These are phyloP conservation scores for Rhynchophorus ferrugineus DNA, from an alignment of 1,140 invertebrate genomes.

Conservation along the genomic window DNA sequence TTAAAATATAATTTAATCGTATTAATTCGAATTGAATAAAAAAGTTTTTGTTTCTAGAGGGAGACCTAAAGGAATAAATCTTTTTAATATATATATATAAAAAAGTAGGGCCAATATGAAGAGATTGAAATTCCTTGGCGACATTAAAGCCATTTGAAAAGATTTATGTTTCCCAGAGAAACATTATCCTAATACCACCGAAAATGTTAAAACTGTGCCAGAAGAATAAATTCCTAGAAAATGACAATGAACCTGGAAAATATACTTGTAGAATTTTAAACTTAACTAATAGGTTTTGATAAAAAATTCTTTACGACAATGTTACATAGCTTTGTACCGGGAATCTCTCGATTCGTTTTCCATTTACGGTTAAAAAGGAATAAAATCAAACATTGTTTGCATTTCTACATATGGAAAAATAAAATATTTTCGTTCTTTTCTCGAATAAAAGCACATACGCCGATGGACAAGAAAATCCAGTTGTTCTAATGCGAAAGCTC, in stretches of 20 bases:
- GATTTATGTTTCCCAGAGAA: neutral
- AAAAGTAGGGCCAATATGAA: neutral
- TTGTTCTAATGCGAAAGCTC: neutral
- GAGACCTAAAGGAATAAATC: too few relatives aligned
- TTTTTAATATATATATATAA: too few relatives aligned
- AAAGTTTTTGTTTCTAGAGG: too few relatives aligned
- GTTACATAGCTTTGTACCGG: too few relatives aligned
- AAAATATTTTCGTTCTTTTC: neutral
- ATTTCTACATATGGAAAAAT: neutral
- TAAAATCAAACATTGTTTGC: neutral
- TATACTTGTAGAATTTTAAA: neutral
- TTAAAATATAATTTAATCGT: too few relatives aligned
- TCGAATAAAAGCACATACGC: neutral
- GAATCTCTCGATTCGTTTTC: too few relatives aligned
- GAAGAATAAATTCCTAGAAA: neutral
- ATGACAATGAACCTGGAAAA: neutral
- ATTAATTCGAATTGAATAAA: too few relatives aligned
- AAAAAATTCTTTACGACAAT: too few relatives aligned
- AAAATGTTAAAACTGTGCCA: neutral
- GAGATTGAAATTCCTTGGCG: neutral
- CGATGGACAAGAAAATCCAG: slow-evolving; percentile 1
- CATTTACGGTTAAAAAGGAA: too few relatives aligned
- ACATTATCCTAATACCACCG: neutral
- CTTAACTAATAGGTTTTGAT: too few relatives aligned
- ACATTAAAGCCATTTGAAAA: neutral